Percentiles rank a stretch among this genome's conserved stretches.
phyloP scores from a whole-genome alignment of 1,140 invertebrate species.

The Heterodera carotae region DNA sequence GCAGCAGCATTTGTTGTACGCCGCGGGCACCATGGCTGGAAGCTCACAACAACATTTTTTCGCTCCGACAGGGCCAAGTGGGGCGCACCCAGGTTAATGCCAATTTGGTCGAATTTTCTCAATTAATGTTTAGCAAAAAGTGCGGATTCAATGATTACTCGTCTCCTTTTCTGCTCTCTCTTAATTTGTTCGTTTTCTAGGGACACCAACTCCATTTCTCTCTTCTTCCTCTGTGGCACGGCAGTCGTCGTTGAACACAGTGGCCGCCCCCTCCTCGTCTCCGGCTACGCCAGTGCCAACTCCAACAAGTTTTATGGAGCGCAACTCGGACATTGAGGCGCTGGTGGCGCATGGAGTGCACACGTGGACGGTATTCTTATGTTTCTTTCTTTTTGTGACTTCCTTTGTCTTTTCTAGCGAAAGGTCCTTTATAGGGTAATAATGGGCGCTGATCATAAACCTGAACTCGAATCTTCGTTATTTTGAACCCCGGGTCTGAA shows the following conservation, averaged over 20 bases:
- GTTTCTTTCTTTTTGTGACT: neutral
- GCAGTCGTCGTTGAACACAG: neutral
- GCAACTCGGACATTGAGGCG: constrained; percentile 16
- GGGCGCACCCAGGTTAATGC: neutral
- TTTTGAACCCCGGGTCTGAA: too few species aligned
- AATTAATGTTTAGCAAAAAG: neutral
- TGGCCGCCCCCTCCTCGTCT: neutral
- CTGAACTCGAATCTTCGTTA: too few species aligned
- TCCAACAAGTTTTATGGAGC: constrained; percentile 1
- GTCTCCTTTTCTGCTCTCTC: neutral
- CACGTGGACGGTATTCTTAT: constrained; percentile 5
- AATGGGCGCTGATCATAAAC: too few species aligned
- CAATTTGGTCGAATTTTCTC: too few species aligned
- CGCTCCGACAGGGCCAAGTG: neutral
- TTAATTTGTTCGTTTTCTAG: neutral
- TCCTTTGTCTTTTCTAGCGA: neutral
- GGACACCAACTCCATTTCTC: neutral
- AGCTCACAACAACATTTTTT: neutral
- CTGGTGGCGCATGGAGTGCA: constrained; percentile 4
- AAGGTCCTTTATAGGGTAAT: neutral
- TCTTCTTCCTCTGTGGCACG: neutral
- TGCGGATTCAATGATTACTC: too few species aligned
- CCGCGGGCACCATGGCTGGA: neutral
- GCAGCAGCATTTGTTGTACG: neutral
- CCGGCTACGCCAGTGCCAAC: constrained; percentile 6